Conservation (phyloP, 2,113 vertebrate genomes). For the Zosterops hypoxanthus region DNA sequence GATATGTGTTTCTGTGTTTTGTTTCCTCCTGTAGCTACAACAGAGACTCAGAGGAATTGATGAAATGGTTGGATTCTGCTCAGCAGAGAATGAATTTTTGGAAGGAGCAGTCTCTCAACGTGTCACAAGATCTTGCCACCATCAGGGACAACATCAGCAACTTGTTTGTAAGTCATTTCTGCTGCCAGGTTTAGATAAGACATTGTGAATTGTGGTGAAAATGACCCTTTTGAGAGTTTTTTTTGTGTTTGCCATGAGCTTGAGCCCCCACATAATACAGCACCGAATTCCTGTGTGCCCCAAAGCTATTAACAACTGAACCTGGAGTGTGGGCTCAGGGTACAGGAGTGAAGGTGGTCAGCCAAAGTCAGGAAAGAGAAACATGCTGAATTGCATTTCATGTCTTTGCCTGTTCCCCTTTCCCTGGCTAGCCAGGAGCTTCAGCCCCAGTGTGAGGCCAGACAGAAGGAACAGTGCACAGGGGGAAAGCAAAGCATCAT, state of each 20-base stretch:
- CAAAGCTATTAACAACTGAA: not conserved
- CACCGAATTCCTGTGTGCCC: not conserved
- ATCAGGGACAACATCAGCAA: constrained; percentile 71
- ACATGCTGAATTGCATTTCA: not conserved
- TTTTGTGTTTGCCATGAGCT: not conserved
- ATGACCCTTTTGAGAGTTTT: not conserved
- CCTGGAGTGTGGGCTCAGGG: not conserved
- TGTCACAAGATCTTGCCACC: constrained; percentile 73
- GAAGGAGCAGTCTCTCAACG: constrained; percentile 72
- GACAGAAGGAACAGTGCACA: not conserved
- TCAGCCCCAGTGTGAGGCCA: not conserved
- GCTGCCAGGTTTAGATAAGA: not conserved
- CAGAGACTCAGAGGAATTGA: constrained; percentile 71
- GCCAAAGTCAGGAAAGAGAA: not conserved
- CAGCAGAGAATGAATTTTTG: constrained; percentile 76
- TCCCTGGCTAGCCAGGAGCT: not conserved
- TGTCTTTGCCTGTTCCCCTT: not conserved
- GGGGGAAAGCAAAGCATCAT: not conserved
- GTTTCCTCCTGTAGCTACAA: constrained; percentile 77
- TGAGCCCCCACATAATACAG: not conserved
- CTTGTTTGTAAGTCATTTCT: constrained; percentile 80
- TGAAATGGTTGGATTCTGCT: constrained; percentile 82
- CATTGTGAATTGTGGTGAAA: not conserved
- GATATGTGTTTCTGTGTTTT: not conserved
- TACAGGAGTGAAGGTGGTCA: not conserved